phyloP scores from a whole-genome alignment of 2,888 invertebrate species.

The Thera obeliscata region DNA sequence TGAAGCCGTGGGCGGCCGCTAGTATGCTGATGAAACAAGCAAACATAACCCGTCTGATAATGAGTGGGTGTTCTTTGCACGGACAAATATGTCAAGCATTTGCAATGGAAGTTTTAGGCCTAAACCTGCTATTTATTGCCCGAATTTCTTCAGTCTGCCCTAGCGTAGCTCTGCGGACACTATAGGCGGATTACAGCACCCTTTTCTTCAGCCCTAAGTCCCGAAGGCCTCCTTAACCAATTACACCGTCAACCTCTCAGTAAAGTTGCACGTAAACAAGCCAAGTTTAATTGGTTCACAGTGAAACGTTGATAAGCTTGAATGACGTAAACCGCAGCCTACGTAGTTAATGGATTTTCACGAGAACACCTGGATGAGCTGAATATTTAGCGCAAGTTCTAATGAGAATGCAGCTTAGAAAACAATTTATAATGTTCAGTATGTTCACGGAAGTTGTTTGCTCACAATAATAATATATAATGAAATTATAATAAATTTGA shows the following conservation, averaged over 20 bases:
- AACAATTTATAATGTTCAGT: neutral
- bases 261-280: constrained; percentile 41
- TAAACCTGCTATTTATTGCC: too few relatives aligned
- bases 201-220: constrained; percentile 22
- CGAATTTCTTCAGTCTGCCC: neutral
- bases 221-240: constrained; percentile 24
- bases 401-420: constrained; percentile 6
- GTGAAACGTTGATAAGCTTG: constrained; percentile 31
- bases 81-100: too few relatives aligned
- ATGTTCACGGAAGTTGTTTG: neutral
- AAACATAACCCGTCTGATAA: too few relatives aligned
- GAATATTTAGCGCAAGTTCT: constrained; percentile 12
- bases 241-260: constrained; percentile 34
- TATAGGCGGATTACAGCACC: constrained; percentile 2
- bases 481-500: too few relatives aligned
- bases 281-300: constrained; percentile 43
- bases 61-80: too few relatives aligned
- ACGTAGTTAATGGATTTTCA: constrained; percentile 27
- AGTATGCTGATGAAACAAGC: too few relatives aligned
- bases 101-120: too few relatives aligned
- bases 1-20: too few relatives aligned
- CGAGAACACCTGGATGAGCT: constrained; percentile 11
- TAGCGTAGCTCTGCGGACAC: neutral
- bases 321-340: constrained; percentile 31
- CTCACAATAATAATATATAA: neutral